These are phyloP conservation scores for Drosophila gaucha DNA, from an alignment of 2,888 invertebrate species.

Conservation along the genomic window DNA sequence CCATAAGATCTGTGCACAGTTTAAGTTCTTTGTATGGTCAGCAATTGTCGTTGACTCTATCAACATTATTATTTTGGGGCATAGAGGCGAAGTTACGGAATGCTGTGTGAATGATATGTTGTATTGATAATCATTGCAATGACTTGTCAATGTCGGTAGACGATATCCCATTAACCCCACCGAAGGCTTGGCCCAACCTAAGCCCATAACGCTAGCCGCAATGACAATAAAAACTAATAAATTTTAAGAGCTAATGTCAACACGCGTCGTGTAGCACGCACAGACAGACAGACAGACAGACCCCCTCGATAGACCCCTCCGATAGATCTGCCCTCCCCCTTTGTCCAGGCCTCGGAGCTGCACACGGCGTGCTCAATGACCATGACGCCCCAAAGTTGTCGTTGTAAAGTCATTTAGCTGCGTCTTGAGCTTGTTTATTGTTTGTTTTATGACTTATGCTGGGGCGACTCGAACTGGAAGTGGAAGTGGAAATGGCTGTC, in stretches of 20 bases:
- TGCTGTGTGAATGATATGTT: conserved; percentile 2
- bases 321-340: neutral
- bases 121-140: conserved; percentile 29
- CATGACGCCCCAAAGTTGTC: conserved; percentile 62
- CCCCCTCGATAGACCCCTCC: neutral
- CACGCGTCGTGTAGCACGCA: conserved; percentile 54
- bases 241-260: conserved; percentile 76
- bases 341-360: neutral
- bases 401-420: conserved; percentile 53
- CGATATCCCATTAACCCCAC: conserved; percentile 33
- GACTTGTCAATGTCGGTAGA: conserved; percentile 28
- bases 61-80: neutral
- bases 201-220: conserved; percentile 32
- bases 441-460: conserved; percentile 66
- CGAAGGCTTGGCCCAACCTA: conserved; percentile 36
- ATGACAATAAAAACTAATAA: conserved; percentile 65
- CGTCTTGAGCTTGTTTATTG: conserved; percentile 59
- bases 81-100: too few species aligned
- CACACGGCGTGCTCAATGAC: conserved; percentile 60
- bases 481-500: conserved; percentile 1
- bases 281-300: conserved; percentile 16
- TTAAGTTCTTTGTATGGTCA: neutral
- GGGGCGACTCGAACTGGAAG: conserved; percentile 12
- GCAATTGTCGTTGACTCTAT: too few species aligned
- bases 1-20: neutral